Evolutionary conservation across 2,797 vertebrate species (phyloP), one percentile per base, ranked within the genome.

Genomic region (Lepilemur septentrionalis): DNA sequence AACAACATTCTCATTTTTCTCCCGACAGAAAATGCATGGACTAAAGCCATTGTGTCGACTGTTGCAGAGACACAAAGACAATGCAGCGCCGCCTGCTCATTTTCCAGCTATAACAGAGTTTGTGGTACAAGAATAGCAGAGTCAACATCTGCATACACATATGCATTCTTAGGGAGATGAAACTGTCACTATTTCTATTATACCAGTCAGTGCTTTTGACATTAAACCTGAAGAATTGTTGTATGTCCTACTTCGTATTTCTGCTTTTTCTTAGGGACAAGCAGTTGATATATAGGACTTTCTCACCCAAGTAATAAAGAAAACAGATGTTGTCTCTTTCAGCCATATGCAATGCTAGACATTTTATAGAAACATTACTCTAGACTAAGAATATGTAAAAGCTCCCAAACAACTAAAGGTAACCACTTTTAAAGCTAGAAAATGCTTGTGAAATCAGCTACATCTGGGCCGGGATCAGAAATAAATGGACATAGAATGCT

Each of bases 111-210:
- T 13, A 92, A 59, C 14, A 55, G 55, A 25, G 30, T 76, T 22
- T 92, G 61, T 43, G 73, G 57, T 57, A 89, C 57, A 84, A 80
- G 67, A 41, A 92, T 10, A 20, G 6, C 14, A 69, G 2, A 43
- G 30, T 81, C 17, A 89, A 89, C 65, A 87, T 97, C 67, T 97
- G 70, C 88, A 96, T 75, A 55, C 4, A 96, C 79, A 95, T 63
- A 25, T 0, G 57, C 9, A 52, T 78, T 82, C 67, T 94, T 61
- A 86, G 32, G 32, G 28, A 94, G 43, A 69, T 6, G 78, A 94
- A 95, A 90, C 15, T 92, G 38, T 65, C 82, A 91, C 78, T 92
- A 14, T 52, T 93, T 76, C 57, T 70, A 70, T 38, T 86, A 9
- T 0, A 65, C 15, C 94, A 73, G 38, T 92, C 79, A 69, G 41